Base-by-base conservation (phyloP, 2,888 invertebrate species). In the Calliscelio sp. region DNA sequence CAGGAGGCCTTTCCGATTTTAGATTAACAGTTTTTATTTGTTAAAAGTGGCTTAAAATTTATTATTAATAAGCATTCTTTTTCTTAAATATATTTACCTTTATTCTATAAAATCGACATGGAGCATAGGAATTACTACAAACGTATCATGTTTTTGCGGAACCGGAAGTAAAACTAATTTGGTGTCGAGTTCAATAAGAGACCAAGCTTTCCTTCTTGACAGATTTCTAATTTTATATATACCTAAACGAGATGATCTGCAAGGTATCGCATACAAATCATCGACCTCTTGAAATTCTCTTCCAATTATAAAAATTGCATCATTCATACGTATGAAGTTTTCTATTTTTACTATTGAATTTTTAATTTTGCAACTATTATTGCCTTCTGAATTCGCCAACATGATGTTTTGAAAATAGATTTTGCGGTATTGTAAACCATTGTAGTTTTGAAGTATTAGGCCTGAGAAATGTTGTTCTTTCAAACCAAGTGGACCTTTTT, bases 331-430 rank as follows among this genome's bases (percentile, higher is more conserved):
- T 6, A 35, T 22, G 14, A 66, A 66, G 51, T 66, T 66, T 49
- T 66, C 66, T 3, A 66, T 22, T 5, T 4, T 4, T n/a, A 66
- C 35, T 20, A 66, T 66, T 3, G 16, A 14, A 2, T 44, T 18
- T 18, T 16, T 28, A 10, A 65, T 46, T 10, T 20, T 46, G 18
- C 65, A 65, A 28, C 65, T 46, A n/a, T 65, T 46, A 63, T 63
- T 14, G 2, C 22, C 10, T 16, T 16, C 20, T 35, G 63, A 44
- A 46, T 2, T 25, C 3, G 63, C 16, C 8, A 63, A 18, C 2
- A 46, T 3, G 18, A 61, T 41, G 1, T 38, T 22, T 1, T 61
- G 41, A 20, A 63, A 63, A 16, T 25, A 3, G 16, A 22, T 22
- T 16, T 44, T 25, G 20, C 44, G 41, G 14, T 32, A 65, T 32